Conservation (phyloP, 2,113 vertebrate genomes). For the Microcebus lehilahytsara region DNA sequence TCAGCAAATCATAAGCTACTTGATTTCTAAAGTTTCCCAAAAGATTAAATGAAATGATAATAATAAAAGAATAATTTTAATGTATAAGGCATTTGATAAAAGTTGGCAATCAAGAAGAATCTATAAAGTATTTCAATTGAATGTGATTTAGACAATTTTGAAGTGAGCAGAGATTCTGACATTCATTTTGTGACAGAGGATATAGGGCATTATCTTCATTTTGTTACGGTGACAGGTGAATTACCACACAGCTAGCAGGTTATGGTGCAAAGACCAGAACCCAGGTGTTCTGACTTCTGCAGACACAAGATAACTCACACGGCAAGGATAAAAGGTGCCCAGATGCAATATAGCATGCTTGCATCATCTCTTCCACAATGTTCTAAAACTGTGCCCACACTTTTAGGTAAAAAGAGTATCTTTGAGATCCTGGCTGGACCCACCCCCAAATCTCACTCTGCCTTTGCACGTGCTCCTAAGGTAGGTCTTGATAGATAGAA, state of each 20-base stretch:
- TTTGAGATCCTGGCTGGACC: neutral
- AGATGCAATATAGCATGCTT: neutral
- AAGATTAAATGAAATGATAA: neutral
- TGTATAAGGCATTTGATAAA: neutral
- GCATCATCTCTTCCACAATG: fast-evolving
- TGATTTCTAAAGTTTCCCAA: neutral
- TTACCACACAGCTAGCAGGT: neutral
- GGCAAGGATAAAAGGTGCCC: fast-evolving
- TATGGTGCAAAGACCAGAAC: neutral
- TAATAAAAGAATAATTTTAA: neutral
- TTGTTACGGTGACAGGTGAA: neutral
- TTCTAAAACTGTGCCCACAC: neutral
- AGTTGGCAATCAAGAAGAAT: neutral
- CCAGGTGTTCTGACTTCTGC: neutral
- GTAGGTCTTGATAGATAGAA: neutral
- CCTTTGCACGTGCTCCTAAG: fast-evolving
- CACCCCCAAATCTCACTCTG: neutral
- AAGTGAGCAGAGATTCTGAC: neutral
- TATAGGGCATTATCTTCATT: neutral
- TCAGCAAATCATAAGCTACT: neutral
- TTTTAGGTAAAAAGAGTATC: neutral
- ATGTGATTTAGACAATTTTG: neutral
- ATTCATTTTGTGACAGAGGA: neutral
- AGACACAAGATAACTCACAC: neutral
- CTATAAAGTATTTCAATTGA: neutral